Base-by-base conservation (phyloP, 2,113 vertebrate species). In the Salvator merianae region DNA sequence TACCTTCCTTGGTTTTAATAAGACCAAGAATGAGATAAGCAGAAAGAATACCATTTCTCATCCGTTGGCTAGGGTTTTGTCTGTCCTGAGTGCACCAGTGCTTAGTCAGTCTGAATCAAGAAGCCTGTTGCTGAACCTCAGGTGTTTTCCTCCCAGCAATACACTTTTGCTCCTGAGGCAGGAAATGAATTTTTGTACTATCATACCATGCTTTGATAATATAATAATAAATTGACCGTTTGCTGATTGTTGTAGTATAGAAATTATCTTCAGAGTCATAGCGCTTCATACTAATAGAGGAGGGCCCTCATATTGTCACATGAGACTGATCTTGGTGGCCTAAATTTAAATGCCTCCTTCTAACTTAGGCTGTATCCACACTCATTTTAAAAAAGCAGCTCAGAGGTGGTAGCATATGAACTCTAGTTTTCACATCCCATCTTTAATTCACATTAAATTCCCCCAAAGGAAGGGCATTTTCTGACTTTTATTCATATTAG, bases 41-140 rank as follows among this genome's bases (percentile, higher is more conserved):
- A 73, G 38, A 84, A 32, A 65, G 77, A 22, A 73, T 0, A 0
- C 30, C 50, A 10, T 34, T 24, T 2, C 43, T 73, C 74, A 50
- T 3, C 36, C 66, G 7, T 5, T 0, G 30, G 4, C 13, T 0
- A 3, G 55, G 3, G 1, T 14, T 0, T 5, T 63, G 8, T 83
- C 81, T 71, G 53, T 50, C 3, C 18, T n/a, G 68, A 63, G 10
- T 28, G 28, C 34, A 40, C 53, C 38, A 50, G 1, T 7, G 1
- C 13, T 50, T 40, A 28, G 38, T 63, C 40, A 72, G 63, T 63
- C 70, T 20, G 7, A 72, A 79, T 8, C 38, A 63, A 71, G 38
- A 84, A 71, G 68, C 55, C 62, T 66, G 59, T 30, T 18, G n/a
- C 36, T 40, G 36, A 43, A 79, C 47, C 66, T 22, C 36, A 72